phyloP scores from a whole-genome alignment of 2,113 vertebrate species.

The Bubo scandiacus region DNA sequence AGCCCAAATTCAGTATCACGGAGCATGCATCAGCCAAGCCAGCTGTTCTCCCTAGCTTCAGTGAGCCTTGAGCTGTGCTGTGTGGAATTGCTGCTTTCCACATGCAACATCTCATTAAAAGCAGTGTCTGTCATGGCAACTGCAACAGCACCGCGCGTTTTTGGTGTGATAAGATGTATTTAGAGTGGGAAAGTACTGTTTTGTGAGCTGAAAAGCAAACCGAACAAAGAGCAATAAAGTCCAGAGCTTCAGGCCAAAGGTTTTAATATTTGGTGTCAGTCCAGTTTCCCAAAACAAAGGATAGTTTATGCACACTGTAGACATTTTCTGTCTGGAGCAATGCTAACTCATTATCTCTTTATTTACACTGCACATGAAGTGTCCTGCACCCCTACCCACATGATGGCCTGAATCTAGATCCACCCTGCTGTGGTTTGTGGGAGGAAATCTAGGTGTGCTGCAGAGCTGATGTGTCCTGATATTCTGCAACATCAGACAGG shows the following conservation, averaged over 20 bases:
- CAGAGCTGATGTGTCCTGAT: background rate
- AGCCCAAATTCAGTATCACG: background rate
- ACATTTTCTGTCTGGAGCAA: background rate
- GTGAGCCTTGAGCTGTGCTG: background rate
- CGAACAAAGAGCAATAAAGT: fast-evolving
- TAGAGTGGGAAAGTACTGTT: background rate
- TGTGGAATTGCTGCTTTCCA: background rate
- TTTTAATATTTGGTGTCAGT: background rate
- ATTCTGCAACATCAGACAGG: background rate
- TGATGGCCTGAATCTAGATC: background rate
- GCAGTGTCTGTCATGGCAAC: background rate
- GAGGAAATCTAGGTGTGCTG: background rate
- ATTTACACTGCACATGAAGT: background rate
- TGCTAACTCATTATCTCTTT: background rate
- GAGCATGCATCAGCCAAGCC: background rate
- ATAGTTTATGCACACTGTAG: background rate
- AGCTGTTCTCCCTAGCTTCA: background rate
- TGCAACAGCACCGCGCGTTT: background rate
- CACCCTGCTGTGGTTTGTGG: background rate
- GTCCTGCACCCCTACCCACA: background rate
- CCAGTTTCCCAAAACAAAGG: background rate
- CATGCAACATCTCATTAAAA: background rate
- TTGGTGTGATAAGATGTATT: background rate
- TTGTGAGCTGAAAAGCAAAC: background rate
- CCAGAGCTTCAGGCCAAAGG: background rate